Conservation (phyloP, 2,888 invertebrate species). For the Aradus depressus region DNA sequence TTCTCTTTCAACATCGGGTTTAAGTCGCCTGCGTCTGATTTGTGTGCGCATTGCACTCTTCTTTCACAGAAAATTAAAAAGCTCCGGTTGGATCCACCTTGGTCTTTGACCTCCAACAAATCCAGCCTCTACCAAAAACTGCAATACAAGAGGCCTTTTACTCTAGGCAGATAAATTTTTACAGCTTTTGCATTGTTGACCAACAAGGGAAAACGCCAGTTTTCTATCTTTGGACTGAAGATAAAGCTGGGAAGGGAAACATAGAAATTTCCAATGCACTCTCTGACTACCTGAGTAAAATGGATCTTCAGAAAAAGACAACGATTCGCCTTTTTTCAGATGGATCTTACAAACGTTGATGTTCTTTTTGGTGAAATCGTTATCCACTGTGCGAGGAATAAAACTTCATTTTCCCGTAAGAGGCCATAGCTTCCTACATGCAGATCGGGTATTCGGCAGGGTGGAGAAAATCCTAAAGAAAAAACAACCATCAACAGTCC, state of each 20-base stretch:
- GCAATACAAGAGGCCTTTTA: neutral
- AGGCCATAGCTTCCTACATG: constrained; percentile 7
- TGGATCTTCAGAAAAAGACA: neutral
- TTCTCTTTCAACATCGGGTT: constrained; percentile 32
- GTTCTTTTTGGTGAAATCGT: neutral
- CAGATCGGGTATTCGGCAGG: no score
- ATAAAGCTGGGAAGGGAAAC: neutral
- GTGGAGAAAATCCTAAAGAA: constrained; percentile 4
- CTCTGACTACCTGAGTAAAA: neutral
- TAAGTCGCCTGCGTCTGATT: constrained; percentile 30
- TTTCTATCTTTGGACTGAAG: constrained; percentile 5
- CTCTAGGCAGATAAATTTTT: constrained; percentile 3
- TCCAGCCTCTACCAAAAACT: neutral
- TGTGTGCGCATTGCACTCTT: constrained; percentile 28
- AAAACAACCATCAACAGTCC: neutral
- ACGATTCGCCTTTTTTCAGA: neutral
- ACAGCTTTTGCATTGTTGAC: constrained; percentile 1
- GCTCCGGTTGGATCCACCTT: no score
- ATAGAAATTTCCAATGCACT: neutral
- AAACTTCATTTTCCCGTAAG: constrained; percentile 2
- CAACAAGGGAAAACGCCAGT: neutral
- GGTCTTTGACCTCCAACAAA: no score
- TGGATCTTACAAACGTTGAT: neutral
- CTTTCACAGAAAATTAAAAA: no score
- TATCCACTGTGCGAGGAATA: no score